Evolutionary conservation across 2,888 invertebrate species (phyloP).

Genomic region (Latheticus oryzae): DNA sequence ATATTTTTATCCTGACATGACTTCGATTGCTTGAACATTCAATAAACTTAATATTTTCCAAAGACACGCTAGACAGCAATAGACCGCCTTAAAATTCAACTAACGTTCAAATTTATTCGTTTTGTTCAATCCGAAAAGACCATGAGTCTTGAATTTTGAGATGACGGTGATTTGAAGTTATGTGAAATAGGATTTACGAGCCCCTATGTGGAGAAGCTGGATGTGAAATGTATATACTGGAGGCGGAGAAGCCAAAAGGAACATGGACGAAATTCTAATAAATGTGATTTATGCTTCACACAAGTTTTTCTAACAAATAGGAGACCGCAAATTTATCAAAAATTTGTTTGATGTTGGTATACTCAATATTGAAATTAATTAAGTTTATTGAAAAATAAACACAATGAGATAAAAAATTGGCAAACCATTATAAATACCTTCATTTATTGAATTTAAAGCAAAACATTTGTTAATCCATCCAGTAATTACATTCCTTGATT

Average conservation of each 20-base stretch:
- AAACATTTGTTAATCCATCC: too few relatives aligned
- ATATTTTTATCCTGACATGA: too few relatives aligned
- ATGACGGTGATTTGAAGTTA: constrained; percentile 42
- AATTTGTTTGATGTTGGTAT: constrained; percentile 3
- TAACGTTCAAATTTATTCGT: constrained; percentile 40
- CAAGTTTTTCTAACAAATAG: constrained; percentile 5
- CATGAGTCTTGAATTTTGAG: constrained; percentile 38
- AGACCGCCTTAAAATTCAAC: constrained; percentile 32
- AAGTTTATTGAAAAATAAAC: too few relatives aligned
- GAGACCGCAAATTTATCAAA: constrained; percentile 5
- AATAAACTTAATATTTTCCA: constrained; percentile 5
- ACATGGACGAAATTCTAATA: constrained; percentile 21
- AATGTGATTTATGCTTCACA: constrained; percentile 18
- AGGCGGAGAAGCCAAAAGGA: neutral
- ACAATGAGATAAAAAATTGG: too few relatives aligned
- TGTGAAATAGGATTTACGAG: constrained; percentile 39
- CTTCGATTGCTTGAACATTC: constrained; percentile 17
- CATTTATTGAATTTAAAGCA: too few relatives aligned
- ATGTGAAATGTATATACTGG: constrained; percentile 23
- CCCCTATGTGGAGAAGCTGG: constrained; percentile 20
- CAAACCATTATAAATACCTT: too few relatives aligned
- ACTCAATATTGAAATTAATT: too few relatives aligned
- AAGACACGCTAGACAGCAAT: constrained; percentile 7
- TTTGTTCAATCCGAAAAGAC: constrained; percentile 38
- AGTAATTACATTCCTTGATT: too few relatives aligned